Conservation (phyloP, 1,140 invertebrate genomes). For the Andrena cerasifolii region DNA sequence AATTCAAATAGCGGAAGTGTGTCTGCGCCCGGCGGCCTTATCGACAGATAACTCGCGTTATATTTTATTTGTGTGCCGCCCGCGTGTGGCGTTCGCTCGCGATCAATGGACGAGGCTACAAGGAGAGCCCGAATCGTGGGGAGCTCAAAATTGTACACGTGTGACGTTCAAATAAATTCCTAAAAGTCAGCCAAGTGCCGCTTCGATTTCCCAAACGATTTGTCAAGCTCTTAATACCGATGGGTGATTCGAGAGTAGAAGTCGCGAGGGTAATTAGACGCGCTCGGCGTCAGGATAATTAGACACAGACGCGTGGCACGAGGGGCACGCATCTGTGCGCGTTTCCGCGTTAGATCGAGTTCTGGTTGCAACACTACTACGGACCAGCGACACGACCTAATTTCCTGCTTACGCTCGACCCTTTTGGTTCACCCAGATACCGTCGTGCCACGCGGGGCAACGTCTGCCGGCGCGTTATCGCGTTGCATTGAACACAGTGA, state of each 20-base stretch:
- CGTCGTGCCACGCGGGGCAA: conserved; percentile 1
- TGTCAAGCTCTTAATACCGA: too few relatives aligned
- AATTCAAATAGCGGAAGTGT: conserved; percentile 44
- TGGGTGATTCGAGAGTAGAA: too few relatives aligned
- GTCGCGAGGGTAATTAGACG: too few relatives aligned
- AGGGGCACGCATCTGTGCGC: conserved; percentile 11
- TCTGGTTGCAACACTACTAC: conserved; percentile 46
- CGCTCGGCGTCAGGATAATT: too few relatives aligned
- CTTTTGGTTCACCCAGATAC: conserved; percentile 52
- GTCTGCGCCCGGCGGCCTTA: background rate
- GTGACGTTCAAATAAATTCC: too few relatives aligned
- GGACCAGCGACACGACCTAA: conserved; percentile 43
- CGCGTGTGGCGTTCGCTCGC: conserved; percentile 2
- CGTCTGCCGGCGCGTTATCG: conserved; percentile 33
- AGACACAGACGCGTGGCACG: too few relatives aligned
- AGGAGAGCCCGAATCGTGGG: too few relatives aligned
- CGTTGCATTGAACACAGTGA: conserved; percentile 51
- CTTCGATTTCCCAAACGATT: too few relatives aligned
- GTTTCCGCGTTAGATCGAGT: conserved; percentile 24
- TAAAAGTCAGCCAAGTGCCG: too few relatives aligned
- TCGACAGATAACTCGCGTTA: conserved; percentile 35
- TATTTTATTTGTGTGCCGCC: conserved; percentile 16
- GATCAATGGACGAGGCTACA: conserved; percentile 29
- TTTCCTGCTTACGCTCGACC: conserved; percentile 44
- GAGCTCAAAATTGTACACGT: background rate